Percentiles rank a stretch among this genome's conserved stretches.
phyloP scores from a whole-genome alignment of 2,113 vertebrate genomes.

The Vidua chalybeata region DNA sequence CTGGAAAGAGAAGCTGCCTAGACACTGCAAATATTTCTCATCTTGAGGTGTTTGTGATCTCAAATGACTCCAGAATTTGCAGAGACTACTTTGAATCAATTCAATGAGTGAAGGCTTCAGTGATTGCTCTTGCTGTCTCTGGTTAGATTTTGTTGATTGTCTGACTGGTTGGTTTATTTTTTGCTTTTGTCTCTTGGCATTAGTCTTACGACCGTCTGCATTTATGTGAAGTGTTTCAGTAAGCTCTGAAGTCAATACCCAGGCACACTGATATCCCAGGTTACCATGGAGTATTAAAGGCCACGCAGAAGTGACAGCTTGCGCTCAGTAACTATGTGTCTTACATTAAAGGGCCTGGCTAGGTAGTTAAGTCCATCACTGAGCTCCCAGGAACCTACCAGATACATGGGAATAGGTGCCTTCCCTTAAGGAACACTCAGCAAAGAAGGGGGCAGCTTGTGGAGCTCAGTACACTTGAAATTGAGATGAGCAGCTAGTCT shows the following conservation, averaged over 20 bases:
- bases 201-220: rapidly evolving
- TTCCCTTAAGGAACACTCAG: background rate
- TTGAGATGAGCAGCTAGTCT: background rate
- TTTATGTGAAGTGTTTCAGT: background rate
- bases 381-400: background rate
- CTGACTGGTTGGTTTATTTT: background rate
- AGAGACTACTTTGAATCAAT: background rate
- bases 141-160: background rate
- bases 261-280: background rate
- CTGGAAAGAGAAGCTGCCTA: background rate
- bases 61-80: background rate
- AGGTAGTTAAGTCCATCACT: background rate
- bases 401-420: rapidly evolving
- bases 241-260: background rate
- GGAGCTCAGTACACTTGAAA: background rate
- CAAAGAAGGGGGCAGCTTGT: background rate
- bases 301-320: background rate
- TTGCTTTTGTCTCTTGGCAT: background rate
- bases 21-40: background rate
- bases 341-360: background rate
- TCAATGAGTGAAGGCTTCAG: background rate
- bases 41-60: background rate
- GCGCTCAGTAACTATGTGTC: background rate
- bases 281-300: background rate
- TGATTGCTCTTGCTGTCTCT: background rate